phyloP scores from a whole-genome alignment of 2,888 invertebrate species.

The Aphelenchoides bicaudatus region DNA sequence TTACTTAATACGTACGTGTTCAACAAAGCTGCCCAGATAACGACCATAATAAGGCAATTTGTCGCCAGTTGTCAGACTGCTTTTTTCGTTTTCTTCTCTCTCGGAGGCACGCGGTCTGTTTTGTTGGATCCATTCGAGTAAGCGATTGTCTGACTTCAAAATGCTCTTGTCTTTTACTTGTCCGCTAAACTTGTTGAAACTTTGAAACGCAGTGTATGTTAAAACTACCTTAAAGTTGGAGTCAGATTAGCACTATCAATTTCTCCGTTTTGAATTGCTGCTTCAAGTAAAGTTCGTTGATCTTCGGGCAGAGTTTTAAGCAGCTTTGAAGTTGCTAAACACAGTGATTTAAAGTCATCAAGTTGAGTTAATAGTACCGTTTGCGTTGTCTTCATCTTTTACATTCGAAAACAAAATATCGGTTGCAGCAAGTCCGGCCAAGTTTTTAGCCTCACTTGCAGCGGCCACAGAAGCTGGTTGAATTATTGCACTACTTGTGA shows the following conservation, averaged over 20 bases:
- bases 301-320: conserved; percentile 24
- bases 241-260: conserved; percentile 40
- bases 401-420: conserved; percentile 17
- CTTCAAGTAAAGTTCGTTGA: conserved; percentile 45
- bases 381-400: conserved; percentile 26
- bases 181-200: conserved; percentile 13
- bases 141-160: conserved; percentile 46
- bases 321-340: conserved; percentile 13
- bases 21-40: conserved; percentile 55
- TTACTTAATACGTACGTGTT: conserved; percentile 32
- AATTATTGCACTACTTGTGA: conserved; percentile 34
- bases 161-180: conserved; percentile 39
- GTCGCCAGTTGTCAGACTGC: conserved; percentile 34
- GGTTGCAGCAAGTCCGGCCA: conserved; percentile 4
- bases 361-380: conserved; percentile 6
- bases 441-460: conserved; percentile 3
- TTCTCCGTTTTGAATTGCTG: conserved; percentile 50
- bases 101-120: conserved; percentile 45
- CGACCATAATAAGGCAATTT: conserved; percentile 57
- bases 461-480: conserved; percentile 1
- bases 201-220: background rate
- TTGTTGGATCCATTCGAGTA: conserved; percentile 56
- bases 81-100: conserved; percentile 30
- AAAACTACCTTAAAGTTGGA: conserved; percentile 31
- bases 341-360: background rate